Percentiles rank a stretch among this genome's conserved stretches.
Conservation (phyloP, 2,888 invertebrate species). For the Drosophila aldrichi region DNA sequence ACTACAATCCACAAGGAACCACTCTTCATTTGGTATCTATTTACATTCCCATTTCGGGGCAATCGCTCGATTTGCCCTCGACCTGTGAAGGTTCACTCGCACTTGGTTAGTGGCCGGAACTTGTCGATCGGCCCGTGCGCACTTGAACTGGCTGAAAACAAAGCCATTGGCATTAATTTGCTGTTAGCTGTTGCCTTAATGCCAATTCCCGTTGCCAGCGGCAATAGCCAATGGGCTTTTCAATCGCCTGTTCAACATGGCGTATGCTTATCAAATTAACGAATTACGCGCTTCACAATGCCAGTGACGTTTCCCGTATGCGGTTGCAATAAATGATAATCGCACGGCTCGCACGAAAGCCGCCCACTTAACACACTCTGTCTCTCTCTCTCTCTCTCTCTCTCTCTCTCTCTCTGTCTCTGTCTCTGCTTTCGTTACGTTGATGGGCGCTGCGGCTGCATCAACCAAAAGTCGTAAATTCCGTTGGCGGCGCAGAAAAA, state of each 20-base stretch:
- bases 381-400: too few species aligned
- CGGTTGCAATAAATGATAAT: constrained; percentile 78
- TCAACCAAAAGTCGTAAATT: constrained; percentile 77
- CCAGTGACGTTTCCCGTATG: constrained; percentile 64
- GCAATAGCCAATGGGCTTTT: constrained; percentile 45
- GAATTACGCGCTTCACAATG: constrained; percentile 71
- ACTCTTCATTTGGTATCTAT: too few species aligned
- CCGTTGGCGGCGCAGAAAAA: constrained; percentile 70
- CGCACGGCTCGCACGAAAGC: constrained; percentile 41
- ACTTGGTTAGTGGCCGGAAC: neutral
- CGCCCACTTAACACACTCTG: constrained; percentile 6
- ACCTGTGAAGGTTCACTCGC: neutral
- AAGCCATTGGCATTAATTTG: constrained; percentile 24
- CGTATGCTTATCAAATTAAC: constrained; percentile 78
- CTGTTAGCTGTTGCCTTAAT: constrained; percentile 28
- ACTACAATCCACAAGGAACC: too few species aligned
- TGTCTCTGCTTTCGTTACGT: neutral
- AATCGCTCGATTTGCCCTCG: neutral
- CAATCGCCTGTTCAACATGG: constrained; percentile 64
- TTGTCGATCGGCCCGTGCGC: constrained; percentile 9
- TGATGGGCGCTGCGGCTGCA: constrained; percentile 59
- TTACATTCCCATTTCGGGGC: neutral
- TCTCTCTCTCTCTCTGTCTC: too few species aligned
- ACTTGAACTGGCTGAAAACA: constrained; percentile 17
- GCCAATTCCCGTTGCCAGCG: constrained; percentile 32